These are phyloP conservation scores for Solenopsis invicta DNA, from an alignment of 1,140 invertebrate genomes.

Conservation along the genomic window DNA sequence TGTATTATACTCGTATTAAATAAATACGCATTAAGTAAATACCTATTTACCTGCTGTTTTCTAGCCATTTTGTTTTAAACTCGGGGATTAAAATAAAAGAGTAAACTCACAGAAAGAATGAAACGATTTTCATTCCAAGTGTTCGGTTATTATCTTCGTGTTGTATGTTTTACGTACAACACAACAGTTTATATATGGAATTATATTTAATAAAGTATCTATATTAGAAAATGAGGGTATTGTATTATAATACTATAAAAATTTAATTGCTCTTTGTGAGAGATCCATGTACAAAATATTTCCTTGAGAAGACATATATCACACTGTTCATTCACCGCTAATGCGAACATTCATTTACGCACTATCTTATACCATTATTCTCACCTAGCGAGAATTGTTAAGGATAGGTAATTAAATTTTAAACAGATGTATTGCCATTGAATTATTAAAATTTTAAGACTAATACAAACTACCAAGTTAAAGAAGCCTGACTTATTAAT, in stretches of 20 bases:
- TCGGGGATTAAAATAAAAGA: not conserved
- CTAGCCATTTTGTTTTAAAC: not conserved
- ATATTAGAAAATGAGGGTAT: not conserved
- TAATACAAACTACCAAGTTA: not conserved
- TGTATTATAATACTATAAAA: not conserved
- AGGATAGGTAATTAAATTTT: not conserved
- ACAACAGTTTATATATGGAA: not conserved
- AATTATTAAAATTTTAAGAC: conserved; percentile 1
- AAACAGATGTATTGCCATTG: not conserved
- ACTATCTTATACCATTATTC: not conserved
- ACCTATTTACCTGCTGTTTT: not conserved
- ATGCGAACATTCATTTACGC: not conserved
- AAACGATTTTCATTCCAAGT: not conserved
- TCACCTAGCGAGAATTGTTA: conserved; percentile 1
- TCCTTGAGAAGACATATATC: not conserved
- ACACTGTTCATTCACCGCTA: not conserved
- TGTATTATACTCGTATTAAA: not conserved
- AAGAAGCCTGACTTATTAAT: not conserved
- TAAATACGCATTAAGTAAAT: not conserved
- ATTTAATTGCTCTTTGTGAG: not conserved
- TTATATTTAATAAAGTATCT: conserved; percentile 1
- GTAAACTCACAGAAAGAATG: not conserved
- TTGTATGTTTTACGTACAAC: not conserved
- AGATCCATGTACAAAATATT: conserved; percentile 6
- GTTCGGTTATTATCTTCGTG: not conserved